A percentile compares a stretch with the other conserved stretches of the same genome.
Evolutionary conservation across 2,888 invertebrate genomes (phyloP).

Genomic region (Acronicta aceris): DNA sequence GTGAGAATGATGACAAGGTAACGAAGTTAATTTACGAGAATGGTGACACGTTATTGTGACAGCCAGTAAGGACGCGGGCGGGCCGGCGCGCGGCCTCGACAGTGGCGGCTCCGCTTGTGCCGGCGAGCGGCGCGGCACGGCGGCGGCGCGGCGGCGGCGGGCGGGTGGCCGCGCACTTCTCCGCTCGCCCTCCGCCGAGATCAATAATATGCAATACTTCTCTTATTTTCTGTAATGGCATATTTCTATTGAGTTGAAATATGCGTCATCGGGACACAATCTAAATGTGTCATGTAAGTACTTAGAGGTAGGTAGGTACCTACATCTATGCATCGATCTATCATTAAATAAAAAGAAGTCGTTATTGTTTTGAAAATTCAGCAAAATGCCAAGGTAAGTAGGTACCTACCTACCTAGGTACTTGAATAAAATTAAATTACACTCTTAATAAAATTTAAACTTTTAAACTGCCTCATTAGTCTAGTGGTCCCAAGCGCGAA

Average conservation of each 20-base stretch:
- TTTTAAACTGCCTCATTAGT: no score
- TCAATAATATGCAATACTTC: slow-evolving; percentile 56
- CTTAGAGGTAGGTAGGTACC: no score
- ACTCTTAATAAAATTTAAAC: no score
- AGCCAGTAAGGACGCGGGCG: slow-evolving; percentile 58
- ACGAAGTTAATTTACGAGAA: slow-evolving; percentile 81
- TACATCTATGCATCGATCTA: no score
- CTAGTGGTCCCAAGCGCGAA: no score
- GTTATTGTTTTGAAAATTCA: no score
- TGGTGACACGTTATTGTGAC: slow-evolving; percentile 74
- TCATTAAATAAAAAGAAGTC: no score
- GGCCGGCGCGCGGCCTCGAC: slow-evolving; percentile 60
- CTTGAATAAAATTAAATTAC: no score
- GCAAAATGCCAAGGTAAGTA: no score
- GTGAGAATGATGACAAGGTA: slow-evolving; percentile 75
- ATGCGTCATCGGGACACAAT: slow-evolving; percentile 14
- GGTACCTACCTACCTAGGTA: no score
- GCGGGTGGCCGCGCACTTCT: slow-evolving; percentile 53
- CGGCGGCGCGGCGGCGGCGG: slow-evolving; percentile 38
- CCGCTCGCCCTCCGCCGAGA: slow-evolving; percentile 45
- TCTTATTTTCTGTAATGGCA: slow-evolving; percentile 50
- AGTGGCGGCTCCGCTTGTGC: slow-evolving; percentile 52
- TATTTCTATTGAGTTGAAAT: slow-evolving; percentile 7
- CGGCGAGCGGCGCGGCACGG: slow-evolving; percentile 42
- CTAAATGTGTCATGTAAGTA: not conserved